A percentile compares a stretch with the other conserved stretches of the same genome.
Conservation (phyloP, 2,113 vertebrate species). For the Crotophaga sulcirostris region DNA sequence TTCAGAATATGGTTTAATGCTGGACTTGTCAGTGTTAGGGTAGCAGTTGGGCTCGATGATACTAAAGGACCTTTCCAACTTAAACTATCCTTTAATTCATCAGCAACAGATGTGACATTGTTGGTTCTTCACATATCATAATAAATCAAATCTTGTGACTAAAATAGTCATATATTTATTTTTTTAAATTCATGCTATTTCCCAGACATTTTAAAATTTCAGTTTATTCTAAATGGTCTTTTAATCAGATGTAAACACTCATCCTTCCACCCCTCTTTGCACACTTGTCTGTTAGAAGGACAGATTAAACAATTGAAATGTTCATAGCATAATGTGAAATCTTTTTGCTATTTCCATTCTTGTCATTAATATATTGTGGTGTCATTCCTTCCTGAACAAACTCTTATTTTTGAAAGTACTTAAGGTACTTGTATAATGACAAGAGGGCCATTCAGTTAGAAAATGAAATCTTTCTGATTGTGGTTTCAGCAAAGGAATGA, state of each 20-base stretch:
- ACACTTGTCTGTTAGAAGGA: neutral
- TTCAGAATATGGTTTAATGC: too few relatives aligned
- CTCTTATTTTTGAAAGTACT: neutral
- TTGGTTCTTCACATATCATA: neutral
- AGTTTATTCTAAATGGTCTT: neutral
- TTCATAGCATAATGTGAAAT: neutral
- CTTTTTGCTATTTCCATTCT: neutral
- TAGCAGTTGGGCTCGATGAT: too few relatives aligned
- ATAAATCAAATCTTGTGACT: neutral
- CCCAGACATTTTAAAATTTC: neutral
- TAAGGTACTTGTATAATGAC: neutral
- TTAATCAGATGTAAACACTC: neutral
- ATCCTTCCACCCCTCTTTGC: neutral
- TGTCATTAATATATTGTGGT: neutral
- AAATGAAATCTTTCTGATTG: neutral
- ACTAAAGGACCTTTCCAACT: too few relatives aligned
- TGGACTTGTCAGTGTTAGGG: too few relatives aligned
- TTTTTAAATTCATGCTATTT: neutral
- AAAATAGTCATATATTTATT: neutral
- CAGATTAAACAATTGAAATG: neutral
- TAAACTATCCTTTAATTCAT: neutral
- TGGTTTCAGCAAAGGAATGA: neutral
- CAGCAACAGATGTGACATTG: neutral
- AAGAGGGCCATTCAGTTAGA: neutral
- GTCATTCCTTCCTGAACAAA: neutral